phyloP scores from a whole-genome alignment of 1,140 invertebrate genomes.

The Drosophila ironensis region DNA sequence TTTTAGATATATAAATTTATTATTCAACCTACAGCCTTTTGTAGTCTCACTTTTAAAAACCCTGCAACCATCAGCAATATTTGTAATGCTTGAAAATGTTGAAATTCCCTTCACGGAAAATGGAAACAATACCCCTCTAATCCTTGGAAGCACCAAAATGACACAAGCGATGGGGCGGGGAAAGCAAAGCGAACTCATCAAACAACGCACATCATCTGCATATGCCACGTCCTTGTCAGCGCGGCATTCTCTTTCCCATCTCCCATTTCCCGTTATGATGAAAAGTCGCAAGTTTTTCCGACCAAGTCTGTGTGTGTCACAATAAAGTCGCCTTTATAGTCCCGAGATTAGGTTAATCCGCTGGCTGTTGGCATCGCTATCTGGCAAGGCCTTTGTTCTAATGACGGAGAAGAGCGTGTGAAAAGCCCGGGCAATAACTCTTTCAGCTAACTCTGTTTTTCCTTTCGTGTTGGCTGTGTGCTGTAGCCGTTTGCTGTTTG shows the following conservation, averaged over 20 bases:
- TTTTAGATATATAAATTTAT: too few relatives aligned
- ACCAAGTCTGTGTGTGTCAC: constrained; percentile 28
- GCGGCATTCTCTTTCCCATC: constrained; percentile 42
- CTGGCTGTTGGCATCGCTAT: constrained; percentile 64
- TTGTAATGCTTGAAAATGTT: too few relatives aligned
- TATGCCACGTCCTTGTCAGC: constrained; percentile 53
- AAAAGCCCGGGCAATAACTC: constrained; percentile 72
- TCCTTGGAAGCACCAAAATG: background rate
- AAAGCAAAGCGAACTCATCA: constrained; percentile 69
- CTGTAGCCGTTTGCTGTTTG: too few relatives aligned
- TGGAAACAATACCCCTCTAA: background rate
- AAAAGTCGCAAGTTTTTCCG: too few relatives aligned
- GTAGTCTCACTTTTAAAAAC: too few relatives aligned
- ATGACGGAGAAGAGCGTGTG: constrained; percentile 71
- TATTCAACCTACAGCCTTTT: too few relatives aligned
- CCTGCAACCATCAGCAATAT: too few relatives aligned
- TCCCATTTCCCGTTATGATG: constrained; percentile 59
- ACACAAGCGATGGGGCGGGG: constrained; percentile 1
- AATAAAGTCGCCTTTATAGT: constrained; percentile 76
- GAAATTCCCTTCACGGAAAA: too few relatives aligned
- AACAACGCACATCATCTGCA: constrained; percentile 72
- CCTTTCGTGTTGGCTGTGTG: too few relatives aligned
- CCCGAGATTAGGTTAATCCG: constrained; percentile 75
- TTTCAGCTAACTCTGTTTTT: constrained; percentile 41
- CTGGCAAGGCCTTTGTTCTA: constrained; percentile 66